These are phyloP conservation scores for Rhinatrema bivittatum DNA, from an alignment of 2,797 vertebrate species.

Conservation along the genomic window DNA sequence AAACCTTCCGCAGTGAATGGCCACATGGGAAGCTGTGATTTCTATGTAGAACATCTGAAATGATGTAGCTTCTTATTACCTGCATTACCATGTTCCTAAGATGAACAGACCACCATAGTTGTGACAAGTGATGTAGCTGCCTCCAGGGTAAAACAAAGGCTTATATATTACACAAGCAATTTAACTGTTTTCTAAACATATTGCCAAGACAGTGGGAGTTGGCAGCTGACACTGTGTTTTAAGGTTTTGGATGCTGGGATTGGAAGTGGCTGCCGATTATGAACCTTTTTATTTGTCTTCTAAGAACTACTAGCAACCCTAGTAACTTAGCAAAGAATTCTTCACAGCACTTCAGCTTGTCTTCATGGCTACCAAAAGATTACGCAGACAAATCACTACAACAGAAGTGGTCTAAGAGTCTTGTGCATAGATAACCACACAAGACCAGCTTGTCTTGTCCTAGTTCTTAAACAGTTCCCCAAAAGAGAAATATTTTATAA, in stretches of 20 bases:
- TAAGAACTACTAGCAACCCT: conserved; percentile 86
- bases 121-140: conserved; percentile 87
- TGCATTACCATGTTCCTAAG: conserved; percentile 58
- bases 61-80: conserved; percentile 78
- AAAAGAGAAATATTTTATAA: conserved; percentile 89
- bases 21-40: conserved; percentile 52
- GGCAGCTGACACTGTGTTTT: conserved; percentile 77
- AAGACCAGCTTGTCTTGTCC: conserved; percentile 72
- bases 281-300: conserved; percentile 87
- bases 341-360: conserved; percentile 80
- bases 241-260: conserved; percentile 69
- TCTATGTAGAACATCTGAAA: conserved; percentile 63
- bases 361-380: conserved; percentile 86
- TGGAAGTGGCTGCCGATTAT: conserved; percentile 77
- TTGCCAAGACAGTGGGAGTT: conserved; percentile 96
- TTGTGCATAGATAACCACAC: conserved; percentile 66
- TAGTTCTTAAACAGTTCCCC: conserved; percentile 65
- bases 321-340: conserved; percentile 81
- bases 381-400: conserved; percentile 90
- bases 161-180: conserved; percentile 98
- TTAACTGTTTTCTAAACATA: conserved; percentile 97
- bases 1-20: conserved; percentile 19
- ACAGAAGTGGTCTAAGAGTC: conserved; percentile 76
- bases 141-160: conserved; percentile 90
- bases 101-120: conserved; percentile 90